Percentiles rank a stretch among this genome's conserved stretches.
These are phyloP conservation scores for Actinia equina DNA, from an alignment of 64 coral and sea anemone species.

Conservation along the genomic window DNA sequence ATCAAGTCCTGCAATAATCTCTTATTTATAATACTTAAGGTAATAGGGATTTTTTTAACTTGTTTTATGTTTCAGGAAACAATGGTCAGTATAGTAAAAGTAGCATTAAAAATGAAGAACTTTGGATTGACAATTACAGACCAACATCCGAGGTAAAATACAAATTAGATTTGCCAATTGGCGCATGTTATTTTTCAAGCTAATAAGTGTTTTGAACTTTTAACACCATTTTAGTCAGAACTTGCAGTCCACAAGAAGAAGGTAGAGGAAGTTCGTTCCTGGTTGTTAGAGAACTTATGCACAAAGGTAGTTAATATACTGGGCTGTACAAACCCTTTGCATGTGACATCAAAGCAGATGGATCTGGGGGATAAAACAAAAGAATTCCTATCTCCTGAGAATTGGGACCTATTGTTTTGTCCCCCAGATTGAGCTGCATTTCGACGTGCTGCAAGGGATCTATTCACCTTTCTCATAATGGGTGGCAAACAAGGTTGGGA, in stretches of 20 bases:
- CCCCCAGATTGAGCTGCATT: neutral
- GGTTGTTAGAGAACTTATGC: slow-evolving; percentile 80
- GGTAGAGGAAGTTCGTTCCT: slow-evolving; percentile 87
- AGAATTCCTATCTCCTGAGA: too few relatives aligned
- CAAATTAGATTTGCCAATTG: neutral
- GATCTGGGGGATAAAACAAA: too few relatives aligned
- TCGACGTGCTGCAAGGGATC: too few relatives aligned
- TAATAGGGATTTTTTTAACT: too few relatives aligned
- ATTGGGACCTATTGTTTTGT: too few relatives aligned
- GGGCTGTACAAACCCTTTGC: too few relatives aligned
- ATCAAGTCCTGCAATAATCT: neutral
- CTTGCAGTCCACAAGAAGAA: slow-evolving; percentile 98
- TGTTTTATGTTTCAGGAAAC: neutral
- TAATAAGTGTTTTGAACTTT: neutral
- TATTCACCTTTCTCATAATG: too few relatives aligned
- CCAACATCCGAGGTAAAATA: slow-evolving; percentile 67
- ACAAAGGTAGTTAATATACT: slow-evolving; percentile 42
- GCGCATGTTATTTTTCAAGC: neutral
- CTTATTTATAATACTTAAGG: too few relatives aligned
- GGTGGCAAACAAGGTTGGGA: too few relatives aligned
- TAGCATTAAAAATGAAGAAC: neutral
- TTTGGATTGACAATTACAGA: slow-evolving; percentile 85
- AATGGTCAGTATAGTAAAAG: neutral
- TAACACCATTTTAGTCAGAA: slow-evolving; percentile 44
- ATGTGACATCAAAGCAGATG: too few relatives aligned